A percentile compares a stretch with the other conserved stretches of the same genome.
These are phyloP conservation scores for Carabus problematicus DNA, from an alignment of 2,888 invertebrate species.

Conservation along the genomic window DNA sequence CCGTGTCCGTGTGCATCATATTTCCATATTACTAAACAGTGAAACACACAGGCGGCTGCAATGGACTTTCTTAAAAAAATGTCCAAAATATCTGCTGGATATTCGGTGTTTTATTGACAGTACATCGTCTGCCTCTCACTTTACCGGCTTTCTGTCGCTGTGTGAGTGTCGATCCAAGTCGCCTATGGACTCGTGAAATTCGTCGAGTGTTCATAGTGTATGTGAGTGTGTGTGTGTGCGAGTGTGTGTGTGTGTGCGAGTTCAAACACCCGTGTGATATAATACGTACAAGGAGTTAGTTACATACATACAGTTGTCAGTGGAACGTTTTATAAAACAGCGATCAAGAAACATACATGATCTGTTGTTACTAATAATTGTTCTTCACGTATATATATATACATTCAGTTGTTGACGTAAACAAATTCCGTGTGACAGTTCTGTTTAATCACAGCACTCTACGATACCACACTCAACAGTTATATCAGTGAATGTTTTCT, in stretches of 20 bases:
- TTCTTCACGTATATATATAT: too few species aligned
- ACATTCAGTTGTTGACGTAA: too few species aligned
- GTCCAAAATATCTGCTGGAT: conserved; percentile 55
- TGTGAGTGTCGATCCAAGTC: background rate
- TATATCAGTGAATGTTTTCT: too few species aligned
- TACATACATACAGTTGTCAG: too few species aligned
- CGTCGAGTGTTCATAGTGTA: conserved; percentile 15
- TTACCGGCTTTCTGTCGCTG: background rate
- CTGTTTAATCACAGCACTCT: too few species aligned
- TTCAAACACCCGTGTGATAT: background rate
- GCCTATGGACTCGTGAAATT: conserved; percentile 11
- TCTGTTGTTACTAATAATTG: too few species aligned
- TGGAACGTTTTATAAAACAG: too few species aligned
- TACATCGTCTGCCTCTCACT: conserved; percentile 1
- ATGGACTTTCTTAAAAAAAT: conserved; percentile 58
- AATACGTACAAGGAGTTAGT: background rate
- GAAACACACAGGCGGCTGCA: conserved; percentile 54
- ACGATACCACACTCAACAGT: too few species aligned
- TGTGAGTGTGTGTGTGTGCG: conserved; percentile 36
- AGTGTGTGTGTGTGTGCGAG: conserved; percentile 26
- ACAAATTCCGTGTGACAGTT: too few species aligned
- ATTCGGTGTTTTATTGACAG: conserved; percentile 37
- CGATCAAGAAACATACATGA: too few species aligned
- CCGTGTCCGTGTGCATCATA: conserved; percentile 44
- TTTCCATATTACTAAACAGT: conserved; percentile 58